Percentiles rank a stretch among this genome's conserved stretches.
These are phyloP conservation scores for Cataglyphis hispanica DNA, from an alignment of 1,140 invertebrate genomes.

Conservation along the genomic window DNA sequence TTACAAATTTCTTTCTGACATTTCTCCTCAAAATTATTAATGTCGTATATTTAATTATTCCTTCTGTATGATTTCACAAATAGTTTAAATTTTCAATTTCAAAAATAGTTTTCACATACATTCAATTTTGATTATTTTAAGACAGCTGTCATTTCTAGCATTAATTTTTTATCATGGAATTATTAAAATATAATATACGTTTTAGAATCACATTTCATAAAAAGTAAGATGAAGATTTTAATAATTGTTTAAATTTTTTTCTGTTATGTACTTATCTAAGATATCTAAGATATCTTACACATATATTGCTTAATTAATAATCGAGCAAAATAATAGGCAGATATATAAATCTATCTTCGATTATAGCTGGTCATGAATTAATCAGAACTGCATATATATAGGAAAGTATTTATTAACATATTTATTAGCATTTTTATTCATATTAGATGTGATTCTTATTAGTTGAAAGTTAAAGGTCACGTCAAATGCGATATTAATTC, in stretches of 20 bases:
- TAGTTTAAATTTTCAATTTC: background rate
- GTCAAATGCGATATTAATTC: conserved; percentile 3
- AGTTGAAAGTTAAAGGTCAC: conserved; percentile 13
- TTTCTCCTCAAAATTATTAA: background rate
- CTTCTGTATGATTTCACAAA: background rate
- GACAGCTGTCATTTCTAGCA: background rate
- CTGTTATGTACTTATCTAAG: background rate
- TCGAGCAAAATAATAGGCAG: conserved; percentile 14
- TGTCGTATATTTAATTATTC: background rate
- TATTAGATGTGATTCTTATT: conserved; percentile 5
- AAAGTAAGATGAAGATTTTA: conserved; percentile 36
- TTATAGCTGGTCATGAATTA: conserved; percentile 42
- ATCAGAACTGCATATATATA: conserved; percentile 17
- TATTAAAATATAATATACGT: background rate
- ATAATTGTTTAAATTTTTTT: conserved; percentile 1
- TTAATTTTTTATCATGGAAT: conserved; percentile 16
- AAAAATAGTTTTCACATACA: background rate
- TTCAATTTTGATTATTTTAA: background rate
- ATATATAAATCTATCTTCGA: conserved; percentile 4
- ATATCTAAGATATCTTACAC: background rate
- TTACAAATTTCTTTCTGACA: background rate
- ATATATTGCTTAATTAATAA: conserved; percentile 18
- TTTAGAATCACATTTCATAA: background rate
- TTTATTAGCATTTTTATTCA: conserved; percentile 37
- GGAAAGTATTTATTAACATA: conserved; percentile 33